Base-by-base conservation (phyloP, 2,888 invertebrate species). In the Eupithecia centaureata region DNA sequence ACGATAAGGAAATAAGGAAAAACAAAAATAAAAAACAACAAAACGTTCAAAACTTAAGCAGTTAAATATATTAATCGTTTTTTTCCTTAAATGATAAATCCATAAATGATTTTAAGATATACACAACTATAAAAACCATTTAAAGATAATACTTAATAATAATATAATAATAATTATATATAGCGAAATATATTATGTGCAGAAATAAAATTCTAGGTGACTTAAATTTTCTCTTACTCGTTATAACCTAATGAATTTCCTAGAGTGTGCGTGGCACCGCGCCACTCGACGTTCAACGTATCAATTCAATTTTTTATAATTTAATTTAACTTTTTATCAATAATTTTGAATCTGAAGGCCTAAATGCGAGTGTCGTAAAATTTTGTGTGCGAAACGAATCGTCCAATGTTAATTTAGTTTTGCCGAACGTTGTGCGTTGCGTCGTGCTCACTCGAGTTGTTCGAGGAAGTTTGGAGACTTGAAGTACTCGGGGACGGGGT, bases 401-500 rank as follows among this genome's bases (percentile, higher is more conserved):
- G 87, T 90, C 89, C 90, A 90, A 91, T 87, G 79, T 77, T 81
- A 86, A 82, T 82, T 86, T 86, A 77, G 77, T 84, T 83, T 78
- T 85, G 88, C 85, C 89, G 89, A 89, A 86, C 80, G 72, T 79
- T 80, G 86, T 80, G 82, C 86, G 89, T 86, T 82, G 85, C 77
- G 86, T 82, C 83, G 84, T 77, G 75, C 76, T 90, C 95, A 98
- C 95, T 98, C 99, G 86, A 99, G 95, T 92, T 99, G 98, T 91
- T 99, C 99, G 94, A 99, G 96, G 95, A 99, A 99, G 95, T 99
- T 99, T 79, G 99, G 98, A 85, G 98, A 98, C 94, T 99, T 99
- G 96, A 99, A 99, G 95, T 98, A 99, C 90, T 99, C 99, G 79
- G 99, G 99, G 84, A 99, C 98, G 76, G 97, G 97, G 93, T 99